Conservation (phyloP, 1,140 invertebrate species). For the Orius laevigatus region DNA sequence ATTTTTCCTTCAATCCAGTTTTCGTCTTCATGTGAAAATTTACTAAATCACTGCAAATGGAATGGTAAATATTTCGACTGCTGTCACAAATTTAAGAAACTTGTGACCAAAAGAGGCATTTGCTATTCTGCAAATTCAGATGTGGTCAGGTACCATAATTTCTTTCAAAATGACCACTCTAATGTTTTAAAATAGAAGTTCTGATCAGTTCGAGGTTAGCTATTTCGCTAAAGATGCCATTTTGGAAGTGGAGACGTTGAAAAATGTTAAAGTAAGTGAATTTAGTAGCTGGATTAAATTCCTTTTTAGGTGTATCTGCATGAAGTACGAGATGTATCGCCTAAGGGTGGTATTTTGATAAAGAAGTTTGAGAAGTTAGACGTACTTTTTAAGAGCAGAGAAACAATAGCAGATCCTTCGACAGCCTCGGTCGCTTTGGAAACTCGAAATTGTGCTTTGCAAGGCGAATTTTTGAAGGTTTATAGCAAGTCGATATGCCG, state of each 20-base stretch:
- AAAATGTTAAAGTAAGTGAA: neutral
- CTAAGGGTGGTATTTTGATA: constrained; percentile 2
- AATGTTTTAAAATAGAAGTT: neutral
- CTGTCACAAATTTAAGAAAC: constrained; percentile 3
- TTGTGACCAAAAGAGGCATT: constrained; percentile 4
- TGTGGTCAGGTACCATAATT: neutral
- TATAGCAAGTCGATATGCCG: constrained; percentile 6
- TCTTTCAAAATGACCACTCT: neutral
- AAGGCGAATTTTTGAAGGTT: neutral
- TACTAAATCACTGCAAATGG: constrained; percentile 1
- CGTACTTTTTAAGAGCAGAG: neutral
- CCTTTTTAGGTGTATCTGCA: constrained; percentile 5
- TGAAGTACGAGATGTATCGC: neutral
- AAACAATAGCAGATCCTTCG: constrained; percentile 1
- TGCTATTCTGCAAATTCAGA: constrained; percentile 8
- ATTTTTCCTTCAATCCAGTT: neutral
- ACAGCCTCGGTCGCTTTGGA: neutral
- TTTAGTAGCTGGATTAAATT: neutral
- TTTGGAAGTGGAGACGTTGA: neutral
- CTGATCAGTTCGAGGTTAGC: neutral
- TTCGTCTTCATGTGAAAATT: neutral
- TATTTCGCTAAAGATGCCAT: constrained; percentile 5
- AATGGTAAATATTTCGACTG: constrained; percentile 8
- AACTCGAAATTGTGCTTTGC: constrained; percentile 4
- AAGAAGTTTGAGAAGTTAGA: neutral